Conservation (phyloP, 53 echinoderm and acorn worm species). For the Astropecten irregularis region DNA sequence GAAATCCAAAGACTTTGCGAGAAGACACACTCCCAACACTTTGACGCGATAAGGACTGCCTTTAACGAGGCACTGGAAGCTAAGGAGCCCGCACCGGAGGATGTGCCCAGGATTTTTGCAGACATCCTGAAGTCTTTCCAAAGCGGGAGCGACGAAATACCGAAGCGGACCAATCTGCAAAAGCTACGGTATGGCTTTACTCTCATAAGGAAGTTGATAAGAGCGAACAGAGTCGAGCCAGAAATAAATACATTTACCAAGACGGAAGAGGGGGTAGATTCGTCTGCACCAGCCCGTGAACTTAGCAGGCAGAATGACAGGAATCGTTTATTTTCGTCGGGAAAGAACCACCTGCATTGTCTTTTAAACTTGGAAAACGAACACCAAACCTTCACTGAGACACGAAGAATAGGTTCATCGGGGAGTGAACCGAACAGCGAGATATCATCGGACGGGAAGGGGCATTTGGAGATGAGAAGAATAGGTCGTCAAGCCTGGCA, state of each 20-base stretch:
- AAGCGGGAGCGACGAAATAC: neutral
- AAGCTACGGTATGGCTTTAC: neutral
- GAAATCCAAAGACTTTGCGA: neutral
- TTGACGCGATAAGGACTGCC: neutral
- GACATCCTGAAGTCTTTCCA: neutral
- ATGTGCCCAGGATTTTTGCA: slow-evolving; percentile 8
- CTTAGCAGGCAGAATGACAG: neutral
- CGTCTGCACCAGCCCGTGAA: neutral
- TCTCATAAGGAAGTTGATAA: neutral
- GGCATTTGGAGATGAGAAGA: neutral
- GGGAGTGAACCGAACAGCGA: neutral
- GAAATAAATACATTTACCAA: no score
- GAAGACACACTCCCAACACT: neutral
- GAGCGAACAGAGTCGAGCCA: slow-evolving; percentile 11
- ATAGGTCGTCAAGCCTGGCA: neutral
- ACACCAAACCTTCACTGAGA: neutral
- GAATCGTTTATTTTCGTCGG: neutral
- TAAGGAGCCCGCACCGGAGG: slow-evolving; percentile 24
- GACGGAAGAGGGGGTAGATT: neutral
- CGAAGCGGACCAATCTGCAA: neutral
- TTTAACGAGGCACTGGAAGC: neutral
- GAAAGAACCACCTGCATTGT: neutral
- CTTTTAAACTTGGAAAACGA: slow-evolving; percentile 16
- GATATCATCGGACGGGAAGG: no score
- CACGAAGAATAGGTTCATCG: neutral